These are phyloP conservation scores for Halcyon chelicuti DNA, from an alignment of 2,797 vertebrate genomes.

Conservation along the genomic window DNA sequence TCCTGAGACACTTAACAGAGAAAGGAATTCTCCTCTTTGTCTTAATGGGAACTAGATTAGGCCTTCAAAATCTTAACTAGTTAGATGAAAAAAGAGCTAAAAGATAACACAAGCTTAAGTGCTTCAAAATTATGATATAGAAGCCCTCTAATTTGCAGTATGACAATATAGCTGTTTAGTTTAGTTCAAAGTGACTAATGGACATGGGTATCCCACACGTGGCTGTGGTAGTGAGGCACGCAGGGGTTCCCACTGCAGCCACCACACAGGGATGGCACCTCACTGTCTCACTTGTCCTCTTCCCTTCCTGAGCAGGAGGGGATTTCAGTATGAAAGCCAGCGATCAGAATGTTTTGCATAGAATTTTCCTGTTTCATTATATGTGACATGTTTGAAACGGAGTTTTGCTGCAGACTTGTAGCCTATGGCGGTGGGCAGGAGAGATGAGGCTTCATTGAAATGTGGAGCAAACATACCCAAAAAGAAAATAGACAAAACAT, in stretches of 20 bases:
- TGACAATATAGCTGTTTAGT: neutral
- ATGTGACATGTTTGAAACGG: slow-evolving; percentile 33
- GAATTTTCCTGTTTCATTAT: slow-evolving; percentile 45
- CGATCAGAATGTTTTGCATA: neutral
- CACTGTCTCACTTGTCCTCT: accelerated
- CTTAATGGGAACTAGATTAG: slow-evolving; percentile 18
- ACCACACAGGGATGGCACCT: accelerated
- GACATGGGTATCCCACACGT: neutral
- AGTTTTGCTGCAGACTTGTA: slow-evolving; percentile 53
- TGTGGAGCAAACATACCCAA: slow-evolving; percentile 21
- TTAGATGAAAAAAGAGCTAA: slow-evolving; percentile 23
- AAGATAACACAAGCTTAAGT: neutral
- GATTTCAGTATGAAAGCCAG: neutral
- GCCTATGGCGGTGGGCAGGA: slow-evolving; percentile 57
- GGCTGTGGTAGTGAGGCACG: neutral
- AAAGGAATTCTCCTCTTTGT: neutral
- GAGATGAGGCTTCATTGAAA: slow-evolving; percentile 52
- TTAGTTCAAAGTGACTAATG: neutral
- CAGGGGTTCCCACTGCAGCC: neutral
- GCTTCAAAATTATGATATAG: neutral
- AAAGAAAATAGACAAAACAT: slow-evolving; percentile 41
- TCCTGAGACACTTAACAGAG: neutral
- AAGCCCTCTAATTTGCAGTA: neutral
- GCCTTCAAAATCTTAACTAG: slow-evolving; percentile 9
- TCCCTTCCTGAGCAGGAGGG: neutral